A percentile compares a stretch with the other conserved stretches of the same genome.
Conservation (phyloP, 30 jellyfish, hydroid and myxozoan species). For the Aurelia aurita region DNA sequence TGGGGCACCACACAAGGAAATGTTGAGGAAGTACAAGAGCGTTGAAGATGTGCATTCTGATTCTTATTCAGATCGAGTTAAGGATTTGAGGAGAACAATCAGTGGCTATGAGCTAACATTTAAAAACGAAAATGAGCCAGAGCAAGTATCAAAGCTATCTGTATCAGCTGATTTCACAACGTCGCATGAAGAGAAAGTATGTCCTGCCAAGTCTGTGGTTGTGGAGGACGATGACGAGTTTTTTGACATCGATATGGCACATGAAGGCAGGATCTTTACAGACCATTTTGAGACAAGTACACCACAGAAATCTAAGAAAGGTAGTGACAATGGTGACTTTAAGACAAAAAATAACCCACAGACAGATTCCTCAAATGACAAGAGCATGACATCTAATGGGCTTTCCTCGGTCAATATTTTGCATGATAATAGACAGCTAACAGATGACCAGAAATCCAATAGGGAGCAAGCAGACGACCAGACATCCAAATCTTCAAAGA, state of each 20-base stretch:
- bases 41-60: constrained; percentile 17
- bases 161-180: constrained; percentile 42
- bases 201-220: not conserved
- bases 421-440: no score
- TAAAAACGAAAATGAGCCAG: constrained; percentile 30
- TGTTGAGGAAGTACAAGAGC: constrained; percentile 17
- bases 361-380: no score
- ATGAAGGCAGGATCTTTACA: not conserved
- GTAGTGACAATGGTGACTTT: no score
- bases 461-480: no score
- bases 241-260: not conserved
- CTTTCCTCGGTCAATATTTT: no score
- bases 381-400: no score
- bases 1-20: not conserved
- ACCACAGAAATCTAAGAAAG: constrained; percentile 28
- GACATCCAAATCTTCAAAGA: no score
- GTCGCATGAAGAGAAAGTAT: constrained; percentile 17
- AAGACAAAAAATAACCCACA: no score
- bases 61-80: not conserved
- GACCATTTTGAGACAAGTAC: constrained; percentile 36
- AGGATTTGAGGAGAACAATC: not conserved
- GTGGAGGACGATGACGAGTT: constrained; percentile 4
- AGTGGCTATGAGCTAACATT: constrained; percentile 56
- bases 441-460: no score
- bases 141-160: constrained; percentile 11